Base-by-base conservation (phyloP, 2,888 invertebrate genomes). In the Synanthedon myopaeformis region DNA sequence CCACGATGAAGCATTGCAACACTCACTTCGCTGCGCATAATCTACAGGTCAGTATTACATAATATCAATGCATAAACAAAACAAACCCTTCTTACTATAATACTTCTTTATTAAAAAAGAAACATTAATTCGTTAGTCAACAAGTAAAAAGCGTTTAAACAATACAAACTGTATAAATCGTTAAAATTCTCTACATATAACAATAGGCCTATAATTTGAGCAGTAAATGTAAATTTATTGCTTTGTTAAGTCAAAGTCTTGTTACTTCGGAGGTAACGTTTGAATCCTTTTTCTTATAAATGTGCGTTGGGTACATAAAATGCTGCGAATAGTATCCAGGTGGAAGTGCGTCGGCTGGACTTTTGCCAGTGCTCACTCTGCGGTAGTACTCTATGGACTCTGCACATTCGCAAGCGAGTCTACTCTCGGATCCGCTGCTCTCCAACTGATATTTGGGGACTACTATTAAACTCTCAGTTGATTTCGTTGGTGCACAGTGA, bases 401-500 rank as follows among this genome's bases (percentile, higher is more conserved):
- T 12, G 90, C 83, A 67, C 93, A 94, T 57, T 94, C 94, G 70
- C 93, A 94, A 54, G 92, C 92, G 5, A 92, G 72, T 65, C 92
- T 91, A 3, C 91, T 91, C 65, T 94, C 93, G 0, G 91, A 89
- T 1, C 91, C 87, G 51, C 89, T 89, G 58, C 89, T 80, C 58
- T 90, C 90, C 52, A 84, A 57, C 54, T 90, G 89, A 69, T 92
- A 92, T 61, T 92, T 91, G 2, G 92, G 89, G 14, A 91, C 90
- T 49, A 93, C 89, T 17, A 93, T 85, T 17, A 95, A 84, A 70
- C 93, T 94, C 74, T 95, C 95, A 0, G 94, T 94, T 0, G 95
- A 95, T 72, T 95, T 95, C 1, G 93, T 94, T 0, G 94, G 91
- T 62, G 76, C 89, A 71, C 79, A 90, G 75, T 82, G 78, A 66